Percentiles rank a stretch among this genome's conserved stretches.
These are phyloP conservation scores for Nothoprocta pentlandii DNA, from an alignment of 2,113 vertebrate species.

Conservation along the genomic window DNA sequence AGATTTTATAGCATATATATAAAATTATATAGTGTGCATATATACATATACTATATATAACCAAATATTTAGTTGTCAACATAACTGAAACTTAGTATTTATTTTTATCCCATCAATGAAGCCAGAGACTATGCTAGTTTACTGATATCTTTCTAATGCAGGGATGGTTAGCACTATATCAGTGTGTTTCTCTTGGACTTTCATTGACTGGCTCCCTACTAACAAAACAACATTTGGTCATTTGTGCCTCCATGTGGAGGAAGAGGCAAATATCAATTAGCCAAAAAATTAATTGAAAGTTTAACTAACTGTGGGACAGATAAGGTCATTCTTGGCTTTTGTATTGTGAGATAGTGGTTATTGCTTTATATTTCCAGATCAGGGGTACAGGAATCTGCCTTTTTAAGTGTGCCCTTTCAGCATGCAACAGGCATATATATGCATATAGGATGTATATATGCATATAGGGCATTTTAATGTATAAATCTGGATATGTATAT, in stretches of 20 bases:
- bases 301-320: neutral
- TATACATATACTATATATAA: too few species aligned
- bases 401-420: neutral
- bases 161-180: neutral
- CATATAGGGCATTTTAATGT: neutral
- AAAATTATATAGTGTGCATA: too few species aligned
- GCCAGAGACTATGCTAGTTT: neutral
- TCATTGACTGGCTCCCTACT: neutral
- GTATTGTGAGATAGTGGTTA: neutral
- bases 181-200: neutral
- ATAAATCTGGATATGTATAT: neutral
- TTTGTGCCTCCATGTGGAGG: neutral
- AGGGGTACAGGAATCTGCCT: accelerated
- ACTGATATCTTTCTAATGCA: too few species aligned
- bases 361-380: neutral
- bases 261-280: neutral
- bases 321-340: neutral
- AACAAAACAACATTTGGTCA: neutral
- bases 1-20: too few species aligned
- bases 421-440: neutral
- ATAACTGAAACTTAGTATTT: neutral
- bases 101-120: neutral
- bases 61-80: neutral
- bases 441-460: neutral
- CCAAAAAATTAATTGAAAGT: neutral